Base-by-base conservation (phyloP, 2,113 vertebrate species). In the Nansenia antarctica region DNA sequence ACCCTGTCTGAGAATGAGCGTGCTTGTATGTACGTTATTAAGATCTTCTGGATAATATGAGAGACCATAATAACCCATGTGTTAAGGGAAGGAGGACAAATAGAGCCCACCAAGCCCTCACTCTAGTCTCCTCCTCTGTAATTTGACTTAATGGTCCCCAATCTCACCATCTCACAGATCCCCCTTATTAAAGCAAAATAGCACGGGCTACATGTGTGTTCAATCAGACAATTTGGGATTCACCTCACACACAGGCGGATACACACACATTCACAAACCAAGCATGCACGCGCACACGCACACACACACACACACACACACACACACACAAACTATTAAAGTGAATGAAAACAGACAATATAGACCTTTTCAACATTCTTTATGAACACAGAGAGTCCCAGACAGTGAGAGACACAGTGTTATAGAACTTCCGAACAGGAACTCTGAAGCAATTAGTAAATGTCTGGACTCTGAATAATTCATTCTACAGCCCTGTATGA, bases 401-500 rank as follows among this genome's bases (percentile, higher is more conserved):
- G 18, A 12, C 47, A 54, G 52, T 0, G 9, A 26, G 52, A 11
- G 20, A 52, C n/a, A n/a, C 20, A 22, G 47, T n/a, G 8, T n/a
- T n/a, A 47, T 7, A 47, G 8, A 47, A 47, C 45, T 6, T 47
- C 18, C 18, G 6, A 47, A n/a, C 45, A 18, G 20, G 12, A 47
- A 15, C 2, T 20, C 12, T 47, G 15, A 47, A 15, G 18, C 9
- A 47, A 47, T n/a, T 47, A 5, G 18, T 1, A 1, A 7, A 47
- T 6, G 12, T 7, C 45, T 1, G 45, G 20, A 12, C 12, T 7
- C 45, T 1, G 45, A 47, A 12, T n/a, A 34, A n/a, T 12, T 6
- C 3, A 18, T 2, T 32, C 15, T 59, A 52, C 60, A 1, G 70
- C 35, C 66, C 18, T 69, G 78, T 73, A 76, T 63, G 9, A 45